A percentile compares a stretch with the other conserved stretches of the same genome.
These are phyloP conservation scores for Bryconaethiops microstoma DNA, from an alignment of 2,797 vertebrate genomes.

Conservation along the genomic window DNA sequence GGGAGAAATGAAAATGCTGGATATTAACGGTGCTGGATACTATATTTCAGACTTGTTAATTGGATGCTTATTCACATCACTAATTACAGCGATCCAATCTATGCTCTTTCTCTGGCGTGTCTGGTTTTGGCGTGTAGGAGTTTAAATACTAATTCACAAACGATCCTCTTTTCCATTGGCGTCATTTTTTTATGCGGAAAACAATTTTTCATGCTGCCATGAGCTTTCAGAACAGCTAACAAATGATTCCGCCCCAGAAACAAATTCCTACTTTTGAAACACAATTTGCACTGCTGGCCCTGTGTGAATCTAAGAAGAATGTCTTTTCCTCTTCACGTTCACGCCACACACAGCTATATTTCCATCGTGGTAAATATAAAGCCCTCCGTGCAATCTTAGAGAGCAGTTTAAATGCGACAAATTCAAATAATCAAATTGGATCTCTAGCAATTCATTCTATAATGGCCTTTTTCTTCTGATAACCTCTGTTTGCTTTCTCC, in stretches of 20 bases:
- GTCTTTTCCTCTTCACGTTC: slow-evolving; percentile 31
- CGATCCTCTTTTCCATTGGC: background rate
- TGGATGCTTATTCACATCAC: slow-evolving; percentile 25
- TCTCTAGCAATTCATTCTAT: slow-evolving; percentile 41
- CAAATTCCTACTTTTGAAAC: slow-evolving; percentile 49
- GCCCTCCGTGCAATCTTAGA: slow-evolving; percentile 23
- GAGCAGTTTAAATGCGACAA: slow-evolving; percentile 33
- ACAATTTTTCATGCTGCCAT: slow-evolving; percentile 33
- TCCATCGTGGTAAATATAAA: slow-evolving; percentile 28
- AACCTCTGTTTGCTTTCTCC: slow-evolving; percentile 32
- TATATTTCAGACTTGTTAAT: slow-evolving; percentile 36
- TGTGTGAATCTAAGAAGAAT: slow-evolving; percentile 32
- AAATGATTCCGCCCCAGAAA: slow-evolving; percentile 30
- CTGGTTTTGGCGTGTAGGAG: background rate
- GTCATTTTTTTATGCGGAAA: background rate
- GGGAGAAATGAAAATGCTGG: slow-evolving; percentile 28
- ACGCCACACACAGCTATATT: slow-evolving; percentile 18
- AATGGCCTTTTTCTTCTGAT: slow-evolving; percentile 42
- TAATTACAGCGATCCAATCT: slow-evolving; percentile 36
- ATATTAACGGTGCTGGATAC: slow-evolving; percentile 40
- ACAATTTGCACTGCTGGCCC: slow-evolving; percentile 37
- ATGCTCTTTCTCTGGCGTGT: slow-evolving; percentile 1
- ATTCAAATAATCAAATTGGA: slow-evolving; percentile 48
- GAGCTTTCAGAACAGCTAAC: slow-evolving; percentile 37
- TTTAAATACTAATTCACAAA: slow-evolving; percentile 20